Evolutionary conservation across 2,113 vertebrate genomes (phyloP), one percentile per base, ranked within the genome.

Genomic region (Amazona vittata): DNA sequence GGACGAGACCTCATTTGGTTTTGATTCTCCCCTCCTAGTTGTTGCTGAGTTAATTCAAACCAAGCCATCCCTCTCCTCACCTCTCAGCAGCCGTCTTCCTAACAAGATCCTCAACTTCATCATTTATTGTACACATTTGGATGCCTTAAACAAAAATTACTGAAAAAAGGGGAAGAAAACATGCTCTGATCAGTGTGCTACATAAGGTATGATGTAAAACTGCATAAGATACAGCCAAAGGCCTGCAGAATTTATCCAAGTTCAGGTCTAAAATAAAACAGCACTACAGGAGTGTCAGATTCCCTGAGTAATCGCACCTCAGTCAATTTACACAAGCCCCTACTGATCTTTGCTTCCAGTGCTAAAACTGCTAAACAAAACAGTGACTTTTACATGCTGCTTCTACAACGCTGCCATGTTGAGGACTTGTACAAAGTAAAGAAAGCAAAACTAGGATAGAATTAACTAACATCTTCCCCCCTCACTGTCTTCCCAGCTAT

Each of bases 171-270:
- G 12, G 41, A 89, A 86, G 18, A 47, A 31, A 79, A 39, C 3
- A 18, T 3, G 18, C 12, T 6, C 57, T 70, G 31, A 69, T 88
- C 28, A 86, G 26, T 70, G 37, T 0, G 1, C 28, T 52, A 29
- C 53, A 68, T 15, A 16, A 88, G 81, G 17, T 8, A 6, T 7
- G 24, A 57, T 35, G 20, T 37, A 87, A 74, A 41, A 67, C 49
- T 53, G 28, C 26, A 70, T 0, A 5, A 81, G 37, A 50, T 37
- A 3, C 2, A 35, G 1, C 12, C 4, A 5, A 77, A 79, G 16
- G 16, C n/a, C 60, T 75, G 47, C 46, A 81, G 16, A 73, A 92
- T n/a, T 57, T 77, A 71, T 62, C 28, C 14, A 53, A 52, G 37
- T 29, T 12, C 55, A 49, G 17, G 33, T 43, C 10, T 90, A 88